Percentiles rank a stretch among this genome's conserved stretches.
Evolutionary conservation across 2,888 invertebrate species (phyloP).

Genomic region (Congeria kusceri): DNA sequence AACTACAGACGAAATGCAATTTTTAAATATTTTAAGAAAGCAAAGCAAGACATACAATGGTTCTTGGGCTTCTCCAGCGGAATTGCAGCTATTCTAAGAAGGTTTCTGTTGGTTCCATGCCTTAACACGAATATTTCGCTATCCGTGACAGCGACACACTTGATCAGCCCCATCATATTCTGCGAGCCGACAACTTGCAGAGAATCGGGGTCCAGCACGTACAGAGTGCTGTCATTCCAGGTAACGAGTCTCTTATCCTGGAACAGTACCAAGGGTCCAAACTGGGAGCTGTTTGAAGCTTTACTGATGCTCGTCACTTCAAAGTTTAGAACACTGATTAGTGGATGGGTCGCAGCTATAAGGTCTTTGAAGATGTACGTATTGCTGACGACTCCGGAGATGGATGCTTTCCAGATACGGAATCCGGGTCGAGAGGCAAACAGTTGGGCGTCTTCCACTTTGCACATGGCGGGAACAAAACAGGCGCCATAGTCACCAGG

Average conservation of each 20-base stretch:
- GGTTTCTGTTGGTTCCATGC: slow-evolving; percentile 87
- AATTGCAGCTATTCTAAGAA: slow-evolving; percentile 91
- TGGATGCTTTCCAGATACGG: slow-evolving; percentile 93
- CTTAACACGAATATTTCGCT: slow-evolving; percentile 90
- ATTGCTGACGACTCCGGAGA: slow-evolving; percentile 91
- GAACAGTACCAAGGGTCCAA: slow-evolving; percentile 89
- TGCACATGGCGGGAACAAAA: slow-evolving; percentile 87
- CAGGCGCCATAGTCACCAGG: slow-evolving; percentile 89
- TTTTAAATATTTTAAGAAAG: no score
- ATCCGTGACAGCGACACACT: slow-evolving; percentile 83
- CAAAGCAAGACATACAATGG: slow-evolving; percentile 23
- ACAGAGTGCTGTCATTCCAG: slow-evolving; percentile 90
- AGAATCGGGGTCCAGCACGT: slow-evolving; percentile 90
- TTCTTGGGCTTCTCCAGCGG: slow-evolving; percentile 87
- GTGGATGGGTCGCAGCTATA: slow-evolving; percentile 67
- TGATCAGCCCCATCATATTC: slow-evolving; percentile 86
- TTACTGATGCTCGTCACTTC: slow-evolving; percentile 51
- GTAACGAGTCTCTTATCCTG: slow-evolving; percentile 91
- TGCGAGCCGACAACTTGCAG: slow-evolving; percentile 90
- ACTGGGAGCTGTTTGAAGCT: slow-evolving; percentile 85
- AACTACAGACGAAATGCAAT: no score
- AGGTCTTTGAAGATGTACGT: slow-evolving; percentile 93
- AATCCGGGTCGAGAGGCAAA: slow-evolving; percentile 94
- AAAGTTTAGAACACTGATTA: slow-evolving; percentile 76
- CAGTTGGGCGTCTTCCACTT: slow-evolving; percentile 87